Percentiles rank a stretch among this genome's conserved stretches.
These are phyloP conservation scores for Lithosia quadra DNA, from an alignment of 2,888 invertebrate species.

Conservation along the genomic window DNA sequence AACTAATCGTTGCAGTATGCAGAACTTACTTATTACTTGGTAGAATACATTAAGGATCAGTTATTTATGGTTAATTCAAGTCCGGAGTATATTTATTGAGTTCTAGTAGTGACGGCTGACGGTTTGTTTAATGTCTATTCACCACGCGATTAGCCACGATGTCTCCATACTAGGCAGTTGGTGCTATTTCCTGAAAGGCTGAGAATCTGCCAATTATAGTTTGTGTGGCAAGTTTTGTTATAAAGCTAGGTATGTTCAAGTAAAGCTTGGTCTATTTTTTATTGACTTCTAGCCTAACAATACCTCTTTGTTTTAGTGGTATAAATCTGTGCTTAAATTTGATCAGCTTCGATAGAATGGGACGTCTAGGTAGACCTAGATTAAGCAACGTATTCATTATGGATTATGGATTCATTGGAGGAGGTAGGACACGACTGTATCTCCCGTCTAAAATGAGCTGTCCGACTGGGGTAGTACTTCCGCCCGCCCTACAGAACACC, in stretches of 20 bases:
- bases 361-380: no score
- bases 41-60: constrained; percentile 62
- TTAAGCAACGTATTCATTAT: no score
- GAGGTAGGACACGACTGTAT: no score
- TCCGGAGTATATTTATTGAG: constrained; percentile 72
- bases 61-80: constrained; percentile 41
- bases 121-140: constrained; percentile 72
- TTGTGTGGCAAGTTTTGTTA: constrained; percentile 6
- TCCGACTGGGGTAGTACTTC: no score
- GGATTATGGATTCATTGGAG: no score
- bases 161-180: constrained; percentile 55
- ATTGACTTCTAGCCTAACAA: neutral
- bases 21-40: constrained; percentile 50
- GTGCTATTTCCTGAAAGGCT: constrained; percentile 13
- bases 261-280: neutral
- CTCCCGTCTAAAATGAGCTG: no score
- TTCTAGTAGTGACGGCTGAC: constrained; percentile 67
- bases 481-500: no score
- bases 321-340: neutral
- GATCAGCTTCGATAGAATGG: no score
- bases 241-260: neutral
- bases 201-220: constrained; percentile 15
- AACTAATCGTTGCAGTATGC: constrained; percentile 66
- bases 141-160: constrained; percentile 75
- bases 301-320: neutral